Evolutionary conservation across 2,113 vertebrate genomes (phyloP).

Genomic region (Neolamprologus ventralis): DNA sequence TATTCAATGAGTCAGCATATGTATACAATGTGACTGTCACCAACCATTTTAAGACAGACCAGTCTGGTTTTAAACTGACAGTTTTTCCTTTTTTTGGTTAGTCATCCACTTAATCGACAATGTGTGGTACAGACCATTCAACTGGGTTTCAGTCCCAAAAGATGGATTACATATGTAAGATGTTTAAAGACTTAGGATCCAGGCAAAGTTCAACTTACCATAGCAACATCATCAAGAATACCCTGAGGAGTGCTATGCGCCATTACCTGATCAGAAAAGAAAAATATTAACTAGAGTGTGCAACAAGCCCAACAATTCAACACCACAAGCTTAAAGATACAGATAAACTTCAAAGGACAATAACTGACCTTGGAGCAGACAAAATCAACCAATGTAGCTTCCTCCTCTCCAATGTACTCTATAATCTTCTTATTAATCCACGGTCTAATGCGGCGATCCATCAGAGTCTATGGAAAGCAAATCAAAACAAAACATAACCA

Average conservation of each 20-base stretch:
- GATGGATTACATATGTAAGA: background rate
- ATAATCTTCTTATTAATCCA: conserved; percentile 99
- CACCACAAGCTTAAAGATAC: background rate
- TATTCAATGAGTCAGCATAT: background rate
- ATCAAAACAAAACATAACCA: background rate
- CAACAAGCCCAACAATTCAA: background rate
- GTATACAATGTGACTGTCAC: background rate
- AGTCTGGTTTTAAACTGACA: background rate
- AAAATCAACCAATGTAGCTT: conserved; percentile 94
- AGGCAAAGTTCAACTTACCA: conserved; percentile 76
- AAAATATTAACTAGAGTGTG: background rate
- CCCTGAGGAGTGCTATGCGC: conserved; percentile 97
- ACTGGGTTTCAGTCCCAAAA: background rate
- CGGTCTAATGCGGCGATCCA: conserved; percentile 95
- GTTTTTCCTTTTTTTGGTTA: background rate
- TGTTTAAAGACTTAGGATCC: background rate
- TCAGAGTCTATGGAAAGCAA: conserved; percentile 76
- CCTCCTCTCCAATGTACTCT: conserved; percentile 98
- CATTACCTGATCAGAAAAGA: conserved; percentile 80
- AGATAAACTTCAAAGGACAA: background rate
- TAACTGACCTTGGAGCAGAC: conserved; percentile 92
- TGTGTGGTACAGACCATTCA: background rate
- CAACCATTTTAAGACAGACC: background rate
- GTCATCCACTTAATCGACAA: background rate
- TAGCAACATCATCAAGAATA: conserved; percentile 97